phyloP scores from a whole-genome alignment of 1,140 invertebrate species.

The Lycorma delicatula region DNA sequence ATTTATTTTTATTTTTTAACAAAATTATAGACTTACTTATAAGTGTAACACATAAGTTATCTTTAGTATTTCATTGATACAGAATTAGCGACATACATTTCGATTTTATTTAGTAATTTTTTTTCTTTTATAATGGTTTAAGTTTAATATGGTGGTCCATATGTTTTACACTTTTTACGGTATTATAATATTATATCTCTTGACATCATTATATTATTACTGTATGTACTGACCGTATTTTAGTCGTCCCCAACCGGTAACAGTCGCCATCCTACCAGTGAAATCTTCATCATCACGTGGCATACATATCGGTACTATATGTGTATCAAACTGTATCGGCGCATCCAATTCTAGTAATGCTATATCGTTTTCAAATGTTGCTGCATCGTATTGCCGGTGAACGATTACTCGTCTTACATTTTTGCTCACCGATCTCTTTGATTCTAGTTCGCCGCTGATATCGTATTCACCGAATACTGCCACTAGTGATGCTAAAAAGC shows the following conservation, averaged over 20 bases:
- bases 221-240: slow-evolving; percentile 47
- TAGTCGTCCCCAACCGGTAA: slow-evolving; percentile 65
- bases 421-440: slow-evolving; percentile 62
- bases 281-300: slow-evolving; percentile 72
- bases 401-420: slow-evolving; percentile 83
- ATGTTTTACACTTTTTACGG: no score
- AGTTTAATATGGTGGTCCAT: no score
- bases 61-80: no score
- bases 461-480: slow-evolving; percentile 88
- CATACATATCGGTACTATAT: slow-evolving; percentile 90
- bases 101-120: no score
- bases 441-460: slow-evolving; percentile 72
- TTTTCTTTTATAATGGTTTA: no score
- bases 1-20: no score
- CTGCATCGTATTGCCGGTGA: slow-evolving; percentile 78
- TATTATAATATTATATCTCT: no score
- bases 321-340: slow-evolving; percentile 71
- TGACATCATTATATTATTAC: not conserved
- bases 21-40: no score
- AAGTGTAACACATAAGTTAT: no score
- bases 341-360: slow-evolving; percentile 76
- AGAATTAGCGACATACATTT: no score
- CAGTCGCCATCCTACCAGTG: slow-evolving; percentile 71
- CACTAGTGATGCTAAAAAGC: slow-evolving; percentile 79
- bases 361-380: slow-evolving; percentile 85